These are phyloP conservation scores for Ennomos quercinarius DNA, from an alignment of 2,888 invertebrate genomes.

Conservation along the genomic window DNA sequence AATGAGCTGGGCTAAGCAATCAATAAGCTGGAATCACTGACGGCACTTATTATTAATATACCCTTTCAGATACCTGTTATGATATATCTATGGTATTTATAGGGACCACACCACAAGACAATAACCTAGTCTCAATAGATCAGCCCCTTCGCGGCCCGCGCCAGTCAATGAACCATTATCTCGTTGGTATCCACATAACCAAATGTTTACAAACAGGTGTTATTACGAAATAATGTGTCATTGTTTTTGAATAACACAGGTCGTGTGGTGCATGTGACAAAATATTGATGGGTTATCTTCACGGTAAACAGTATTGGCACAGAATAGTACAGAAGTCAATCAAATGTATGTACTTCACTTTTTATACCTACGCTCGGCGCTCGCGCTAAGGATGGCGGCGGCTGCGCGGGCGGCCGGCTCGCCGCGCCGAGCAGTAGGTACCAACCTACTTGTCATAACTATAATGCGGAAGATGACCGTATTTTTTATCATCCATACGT, in stretches of 20 bases:
- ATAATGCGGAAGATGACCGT: too few relatives aligned
- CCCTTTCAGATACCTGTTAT: slow-evolving; percentile 14
- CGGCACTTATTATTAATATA: slow-evolving; percentile 49
- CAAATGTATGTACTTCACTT: too few relatives aligned
- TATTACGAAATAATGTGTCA: slow-evolving; percentile 53
- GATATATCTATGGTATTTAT: slow-evolving; percentile 21
- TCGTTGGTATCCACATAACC: slow-evolving; percentile 45
- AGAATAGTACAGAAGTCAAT: too few relatives aligned
- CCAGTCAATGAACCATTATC: slow-evolving; percentile 44
- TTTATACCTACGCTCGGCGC: too few relatives aligned
- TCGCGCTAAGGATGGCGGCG: too few relatives aligned
- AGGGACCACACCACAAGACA: slow-evolving; percentile 37
- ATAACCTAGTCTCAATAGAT: slow-evolving; percentile 43
- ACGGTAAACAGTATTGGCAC: slow-evolving; percentile 29
- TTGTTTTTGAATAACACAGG: slow-evolving; percentile 50
- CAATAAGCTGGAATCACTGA: slow-evolving; percentile 53
- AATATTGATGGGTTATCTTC: slow-evolving; percentile 32
- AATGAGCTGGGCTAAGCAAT: too few relatives aligned
- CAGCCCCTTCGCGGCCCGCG: slow-evolving; percentile 18
- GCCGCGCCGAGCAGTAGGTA: too few relatives aligned
- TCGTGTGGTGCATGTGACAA: slow-evolving; percentile 39
- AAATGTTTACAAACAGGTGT: slow-evolving; percentile 57
- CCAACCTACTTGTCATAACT: too few relatives aligned
- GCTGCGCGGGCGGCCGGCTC: too few relatives aligned
- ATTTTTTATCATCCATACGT: too few relatives aligned